Evolutionary conservation across 2,113 vertebrate genomes (phyloP), one percentile per base, ranked within the genome.

Genomic region (Nothobranchius kuhntae): DNA sequence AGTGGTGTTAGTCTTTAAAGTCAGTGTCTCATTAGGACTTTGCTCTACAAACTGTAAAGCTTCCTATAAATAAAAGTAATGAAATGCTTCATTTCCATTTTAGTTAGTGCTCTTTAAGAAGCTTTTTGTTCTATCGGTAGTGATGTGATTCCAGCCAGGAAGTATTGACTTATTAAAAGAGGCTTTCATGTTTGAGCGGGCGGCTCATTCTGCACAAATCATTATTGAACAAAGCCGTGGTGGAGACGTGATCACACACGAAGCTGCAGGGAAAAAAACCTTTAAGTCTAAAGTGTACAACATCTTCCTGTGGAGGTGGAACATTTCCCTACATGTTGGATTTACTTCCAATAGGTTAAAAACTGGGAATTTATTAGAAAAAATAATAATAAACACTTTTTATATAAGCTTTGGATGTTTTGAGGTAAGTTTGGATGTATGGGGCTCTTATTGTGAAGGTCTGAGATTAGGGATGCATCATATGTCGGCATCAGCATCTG

Each of bases 211-310:
- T 74, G 7, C 46, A 47, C 14, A 46, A 63, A 47, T 46, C 44
- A 58, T 58, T 53, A 60, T 30, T 61, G 55, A 69, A 73, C 64
- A 62, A 66, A 61, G 75, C 61, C 73, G 66, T 21, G 24, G 61
- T 13, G 12, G 36, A 64, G 35, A 6, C 42, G 30, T 24, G 52
- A 71, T 59, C 51, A 14, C 0, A n/a, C 52, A 71, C 50, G 44
- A 26, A 42, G 68, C 54, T 14, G 50, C 3, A 44, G 24, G 35
- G 54, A 71, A 79, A 21, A 65, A 78, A 45, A 61, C 74, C 58
- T 24, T 26, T 40, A 40, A 35, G 21, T 40, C 12, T 12, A 36
- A 14, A 36, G 45, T 6, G 1, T 48, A 62, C 48, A 30, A 12
- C 8, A 60, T 44, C 21, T 48, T 6, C 17, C 48, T 5, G 54